phyloP scores from a whole-genome alignment of 2,113 vertebrate genomes.

The Atractosteus spatula region DNA sequence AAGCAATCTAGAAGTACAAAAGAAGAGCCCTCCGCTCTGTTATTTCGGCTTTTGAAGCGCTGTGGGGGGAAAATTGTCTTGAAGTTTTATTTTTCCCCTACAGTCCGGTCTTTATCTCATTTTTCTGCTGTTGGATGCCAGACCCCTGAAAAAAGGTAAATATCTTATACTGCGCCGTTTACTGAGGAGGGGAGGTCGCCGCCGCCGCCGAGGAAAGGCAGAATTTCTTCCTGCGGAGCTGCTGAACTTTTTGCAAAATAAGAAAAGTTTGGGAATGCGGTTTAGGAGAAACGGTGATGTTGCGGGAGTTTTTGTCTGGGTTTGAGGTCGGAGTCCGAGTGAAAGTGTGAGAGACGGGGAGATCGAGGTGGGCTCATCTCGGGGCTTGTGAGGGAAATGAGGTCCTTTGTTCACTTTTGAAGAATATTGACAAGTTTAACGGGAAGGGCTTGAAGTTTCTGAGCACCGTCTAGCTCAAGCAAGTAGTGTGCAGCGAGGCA shows the following conservation, averaged over 20 bases:
- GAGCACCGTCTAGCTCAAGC: too few relatives aligned
- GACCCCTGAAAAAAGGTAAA: conserved; percentile 68
- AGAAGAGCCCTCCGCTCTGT: conserved; percentile 56
- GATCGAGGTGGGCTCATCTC: conserved; percentile 58
- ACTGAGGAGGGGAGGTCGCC: background rate
- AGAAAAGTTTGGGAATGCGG: conserved; percentile 65
- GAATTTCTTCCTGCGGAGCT: conserved; percentile 20
- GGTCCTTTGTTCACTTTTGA: conserved; percentile 62
- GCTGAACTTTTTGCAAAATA: conserved; percentile 57
- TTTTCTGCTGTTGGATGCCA: conserved; percentile 68
- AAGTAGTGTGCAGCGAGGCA: background rate
- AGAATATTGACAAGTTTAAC: conserved; percentile 33
- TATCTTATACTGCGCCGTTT: conserved; percentile 29
- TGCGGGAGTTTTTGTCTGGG: conserved; percentile 59
- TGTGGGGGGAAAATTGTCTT: conserved; percentile 69
- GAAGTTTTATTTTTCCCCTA: conserved; percentile 74
- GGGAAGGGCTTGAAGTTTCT: too few relatives aligned
- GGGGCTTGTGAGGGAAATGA: conserved; percentile 56
- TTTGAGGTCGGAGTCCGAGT: background rate
- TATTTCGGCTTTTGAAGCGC: conserved; percentile 65
- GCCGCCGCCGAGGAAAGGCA: conserved; percentile 26
- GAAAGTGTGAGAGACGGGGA: conserved; percentile 19
- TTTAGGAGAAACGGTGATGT: conserved; percentile 54
- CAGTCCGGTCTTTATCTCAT: conserved; percentile 58
- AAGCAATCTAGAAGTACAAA: conserved; percentile 55